Conservation (phyloP, 2,888 invertebrate genomes). For the Microdon myrmicae region DNA sequence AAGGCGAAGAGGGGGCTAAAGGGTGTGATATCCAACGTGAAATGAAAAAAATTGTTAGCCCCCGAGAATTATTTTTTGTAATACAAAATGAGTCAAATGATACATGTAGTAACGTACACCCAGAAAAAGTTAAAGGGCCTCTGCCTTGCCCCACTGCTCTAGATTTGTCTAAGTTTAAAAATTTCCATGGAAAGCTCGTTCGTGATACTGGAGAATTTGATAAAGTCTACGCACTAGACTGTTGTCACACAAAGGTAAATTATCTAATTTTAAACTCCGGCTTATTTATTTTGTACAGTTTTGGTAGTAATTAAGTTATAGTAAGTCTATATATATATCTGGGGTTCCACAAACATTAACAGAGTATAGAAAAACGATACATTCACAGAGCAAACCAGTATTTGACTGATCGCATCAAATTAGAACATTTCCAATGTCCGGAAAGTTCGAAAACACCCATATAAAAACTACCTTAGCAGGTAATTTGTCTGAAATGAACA, state of each 20-base stretch:
- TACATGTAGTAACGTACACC: neutral
- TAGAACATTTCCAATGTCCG: too few species aligned
- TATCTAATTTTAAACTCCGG: neutral
- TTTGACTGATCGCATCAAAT: too few species aligned
- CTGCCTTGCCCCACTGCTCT: slow-evolving; percentile 48
- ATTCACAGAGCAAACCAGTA: too few species aligned
- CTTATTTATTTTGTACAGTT: too few species aligned
- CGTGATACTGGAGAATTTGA: slow-evolving; percentile 44
- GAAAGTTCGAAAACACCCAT: too few species aligned
- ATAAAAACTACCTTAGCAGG: too few species aligned
- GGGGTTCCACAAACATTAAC: too few species aligned
- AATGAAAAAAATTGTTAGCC: slow-evolving; percentile 22
- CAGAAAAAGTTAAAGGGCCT: neutral
- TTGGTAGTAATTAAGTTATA: too few species aligned
- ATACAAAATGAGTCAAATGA: slow-evolving; percentile 36
- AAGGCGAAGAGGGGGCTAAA: neutral
- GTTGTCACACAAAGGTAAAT: slow-evolving; percentile 33
- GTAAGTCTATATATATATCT: too few species aligned
- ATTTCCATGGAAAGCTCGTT: slow-evolving; percentile 47
- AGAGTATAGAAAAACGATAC: too few species aligned
- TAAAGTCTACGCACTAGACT: slow-evolving; percentile 28
- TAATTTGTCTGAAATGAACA: too few species aligned
- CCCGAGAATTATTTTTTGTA: slow-evolving; percentile 34
- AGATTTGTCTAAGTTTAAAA: slow-evolving; percentile 57
- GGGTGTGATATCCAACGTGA: slow-evolving; percentile 24